Evolutionary conservation across 2,113 vertebrate species (phyloP).

Genomic region (Heterochromis multidens): DNA sequence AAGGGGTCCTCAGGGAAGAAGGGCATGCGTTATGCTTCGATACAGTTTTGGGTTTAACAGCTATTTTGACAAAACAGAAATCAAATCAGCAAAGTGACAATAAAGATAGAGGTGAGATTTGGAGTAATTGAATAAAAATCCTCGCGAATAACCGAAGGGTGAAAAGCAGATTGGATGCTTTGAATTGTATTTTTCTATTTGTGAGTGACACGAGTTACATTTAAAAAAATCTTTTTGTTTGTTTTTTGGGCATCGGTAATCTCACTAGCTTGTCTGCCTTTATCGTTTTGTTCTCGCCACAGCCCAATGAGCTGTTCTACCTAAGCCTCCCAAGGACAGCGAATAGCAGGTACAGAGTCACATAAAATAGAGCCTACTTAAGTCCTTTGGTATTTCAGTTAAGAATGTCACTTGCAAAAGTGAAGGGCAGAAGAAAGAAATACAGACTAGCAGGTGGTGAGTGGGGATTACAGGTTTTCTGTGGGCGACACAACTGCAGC

Average conservation of each 20-base stretch:
- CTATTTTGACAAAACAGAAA: slow-evolving; percentile 41
- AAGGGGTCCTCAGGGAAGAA: background rate
- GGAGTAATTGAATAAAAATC: slow-evolving; percentile 44
- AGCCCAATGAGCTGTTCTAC: slow-evolving; percentile 20
- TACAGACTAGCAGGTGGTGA: background rate
- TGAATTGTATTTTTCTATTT: slow-evolving; percentile 24
- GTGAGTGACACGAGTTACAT: background rate
- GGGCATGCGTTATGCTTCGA: background rate
- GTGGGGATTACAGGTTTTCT: slow-evolving; percentile 50
- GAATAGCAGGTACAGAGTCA: slow-evolving; percentile 16
- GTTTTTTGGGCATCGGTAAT: slow-evolving; percentile 9
- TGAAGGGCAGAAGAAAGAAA: slow-evolving; percentile 48
- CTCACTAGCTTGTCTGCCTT: background rate
- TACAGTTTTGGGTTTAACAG: slow-evolving; percentile 31
- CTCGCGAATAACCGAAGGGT: background rate
- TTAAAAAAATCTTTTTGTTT: background rate
- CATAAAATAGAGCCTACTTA: slow-evolving; percentile 35
- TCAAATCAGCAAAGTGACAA: slow-evolving; percentile 23
- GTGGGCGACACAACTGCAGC: slow-evolving; percentile 8
- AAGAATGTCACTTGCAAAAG: slow-evolving; percentile 34
- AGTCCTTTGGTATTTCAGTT: slow-evolving; percentile 34
- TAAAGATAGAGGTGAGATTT: slow-evolving; percentile 13
- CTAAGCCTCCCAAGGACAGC: slow-evolving; percentile 45
- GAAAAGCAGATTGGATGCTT: background rate
- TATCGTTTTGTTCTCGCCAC: slow-evolving; percentile 29